These are phyloP conservation scores for Petrocephalus microphthalmus DNA, from an alignment of 2,113 vertebrate genomes.

Conservation along the genomic window DNA sequence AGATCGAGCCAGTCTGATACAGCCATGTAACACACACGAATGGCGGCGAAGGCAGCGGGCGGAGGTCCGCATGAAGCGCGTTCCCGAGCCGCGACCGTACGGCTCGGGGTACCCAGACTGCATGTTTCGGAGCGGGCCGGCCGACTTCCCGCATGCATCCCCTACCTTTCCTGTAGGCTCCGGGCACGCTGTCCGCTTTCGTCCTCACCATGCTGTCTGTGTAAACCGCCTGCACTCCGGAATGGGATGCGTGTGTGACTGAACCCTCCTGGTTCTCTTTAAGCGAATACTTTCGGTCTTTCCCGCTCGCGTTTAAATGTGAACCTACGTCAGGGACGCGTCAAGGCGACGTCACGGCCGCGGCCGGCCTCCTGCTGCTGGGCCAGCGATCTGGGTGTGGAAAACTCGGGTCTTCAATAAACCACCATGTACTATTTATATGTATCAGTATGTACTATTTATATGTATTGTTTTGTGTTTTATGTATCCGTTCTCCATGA, in stretches of 20 bases:
- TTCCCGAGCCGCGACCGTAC: not conserved
- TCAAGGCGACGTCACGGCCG: not conserved
- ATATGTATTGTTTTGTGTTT: too few relatives aligned
- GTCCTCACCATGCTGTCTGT: constrained; percentile 21
- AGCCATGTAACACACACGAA: not conserved
- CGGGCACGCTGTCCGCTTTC: constrained; percentile 23
- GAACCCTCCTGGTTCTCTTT: not conserved
- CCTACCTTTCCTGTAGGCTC: constrained; percentile 28
- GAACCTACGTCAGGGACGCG: not conserved
- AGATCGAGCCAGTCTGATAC: not conserved
- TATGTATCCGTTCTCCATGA: too few relatives aligned
- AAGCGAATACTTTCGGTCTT: not conserved
- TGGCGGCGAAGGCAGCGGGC: not conserved
- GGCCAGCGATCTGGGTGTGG: not conserved
- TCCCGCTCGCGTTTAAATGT: constrained; percentile 27
- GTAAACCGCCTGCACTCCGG: not conserved
- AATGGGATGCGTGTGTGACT: not conserved
- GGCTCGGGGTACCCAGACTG: not conserved
- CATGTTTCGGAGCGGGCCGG: not conserved
- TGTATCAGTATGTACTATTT: too few relatives aligned
- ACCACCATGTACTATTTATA: not conserved
- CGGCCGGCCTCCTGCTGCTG: not conserved
- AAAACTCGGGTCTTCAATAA: not conserved
- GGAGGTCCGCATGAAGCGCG: not conserved
- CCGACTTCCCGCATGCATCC: not conserved